These are phyloP conservation scores for Ceratina calcarata DNA, from an alignment of 1,140 invertebrate genomes.

Conservation along the genomic window DNA sequence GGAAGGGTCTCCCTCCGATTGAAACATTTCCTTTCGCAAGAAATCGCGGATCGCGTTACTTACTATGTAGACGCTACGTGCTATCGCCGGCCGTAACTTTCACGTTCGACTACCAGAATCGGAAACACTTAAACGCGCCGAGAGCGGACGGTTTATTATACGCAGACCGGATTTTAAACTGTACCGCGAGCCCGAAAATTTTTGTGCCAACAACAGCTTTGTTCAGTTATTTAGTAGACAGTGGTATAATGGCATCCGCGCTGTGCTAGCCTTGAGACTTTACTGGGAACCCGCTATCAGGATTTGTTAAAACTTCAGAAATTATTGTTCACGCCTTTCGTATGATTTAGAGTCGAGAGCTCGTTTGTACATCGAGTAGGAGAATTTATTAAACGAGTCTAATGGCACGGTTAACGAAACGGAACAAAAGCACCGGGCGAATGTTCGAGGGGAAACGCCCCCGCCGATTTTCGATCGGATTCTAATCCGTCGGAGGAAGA, in stretches of 20 bases:
- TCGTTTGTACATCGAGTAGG: no score
- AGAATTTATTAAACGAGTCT: no score
- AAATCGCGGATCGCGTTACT: background rate
- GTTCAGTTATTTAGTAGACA: no score
- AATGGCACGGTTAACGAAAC: no score
- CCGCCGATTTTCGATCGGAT: slow-evolving; percentile 57
- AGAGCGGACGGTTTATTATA: slow-evolving; percentile 38
- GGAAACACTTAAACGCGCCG: slow-evolving; percentile 11
- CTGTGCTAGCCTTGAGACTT: no score
- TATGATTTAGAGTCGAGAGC: no score
- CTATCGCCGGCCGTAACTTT: slow-evolving; percentile 37
- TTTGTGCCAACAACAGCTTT: background rate
- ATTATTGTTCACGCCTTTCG: no score
- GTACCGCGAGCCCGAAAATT: background rate
- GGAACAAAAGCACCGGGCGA: slow-evolving; percentile 27
- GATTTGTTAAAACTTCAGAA: no score
- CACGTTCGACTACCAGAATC: slow-evolving; percentile 41
- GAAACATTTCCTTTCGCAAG: background rate
- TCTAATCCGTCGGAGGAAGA: slow-evolving; percentile 33
- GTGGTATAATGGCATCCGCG: no score
- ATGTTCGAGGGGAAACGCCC: slow-evolving; percentile 54
- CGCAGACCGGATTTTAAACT: background rate
- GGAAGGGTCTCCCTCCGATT: no score
- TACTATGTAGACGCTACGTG: no score
- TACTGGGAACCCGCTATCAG: no score